A percentile compares a stretch with the other conserved stretches of the same genome.
phyloP scores from a whole-genome alignment of 2,113 vertebrate species.

The Maccullochella peelii region DNA sequence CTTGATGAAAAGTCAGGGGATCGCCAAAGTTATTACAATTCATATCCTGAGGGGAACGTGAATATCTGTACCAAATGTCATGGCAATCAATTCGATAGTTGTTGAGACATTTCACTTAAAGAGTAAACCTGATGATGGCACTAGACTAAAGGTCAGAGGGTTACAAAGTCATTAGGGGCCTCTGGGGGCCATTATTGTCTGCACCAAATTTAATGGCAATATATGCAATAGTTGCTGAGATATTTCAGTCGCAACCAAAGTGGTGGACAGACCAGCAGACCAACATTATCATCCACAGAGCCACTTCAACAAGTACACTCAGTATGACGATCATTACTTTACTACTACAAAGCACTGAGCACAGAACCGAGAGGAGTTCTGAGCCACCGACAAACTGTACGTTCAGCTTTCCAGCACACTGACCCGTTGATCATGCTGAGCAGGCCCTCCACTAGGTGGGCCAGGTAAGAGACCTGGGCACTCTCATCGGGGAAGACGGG shows the following conservation, averaged over 20 bases:
- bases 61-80: neutral
- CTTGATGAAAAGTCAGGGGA: neutral
- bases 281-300: neutral
- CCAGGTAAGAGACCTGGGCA: constrained; percentile 96
- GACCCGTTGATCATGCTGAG: constrained; percentile 98
- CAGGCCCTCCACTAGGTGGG: constrained; percentile 97
- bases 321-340: neutral
- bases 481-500: constrained; percentile 96
- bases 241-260: neutral
- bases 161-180: neutral
- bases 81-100: neutral
- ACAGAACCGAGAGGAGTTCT: neutral
- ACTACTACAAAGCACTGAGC: neutral
- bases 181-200: neutral
- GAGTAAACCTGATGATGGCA: neutral
- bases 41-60: neutral
- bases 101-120: neutral
- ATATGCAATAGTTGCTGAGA: neutral
- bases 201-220: neutral
- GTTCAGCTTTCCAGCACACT: constrained; percentile 70
- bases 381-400: neutral
- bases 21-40: neutral
- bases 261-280: neutral
- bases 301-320: neutral
- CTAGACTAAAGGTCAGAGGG: neutral